phyloP scores from a whole-genome alignment of 2,797 vertebrate genomes.

The Pseudocheirus occidentalis region DNA sequence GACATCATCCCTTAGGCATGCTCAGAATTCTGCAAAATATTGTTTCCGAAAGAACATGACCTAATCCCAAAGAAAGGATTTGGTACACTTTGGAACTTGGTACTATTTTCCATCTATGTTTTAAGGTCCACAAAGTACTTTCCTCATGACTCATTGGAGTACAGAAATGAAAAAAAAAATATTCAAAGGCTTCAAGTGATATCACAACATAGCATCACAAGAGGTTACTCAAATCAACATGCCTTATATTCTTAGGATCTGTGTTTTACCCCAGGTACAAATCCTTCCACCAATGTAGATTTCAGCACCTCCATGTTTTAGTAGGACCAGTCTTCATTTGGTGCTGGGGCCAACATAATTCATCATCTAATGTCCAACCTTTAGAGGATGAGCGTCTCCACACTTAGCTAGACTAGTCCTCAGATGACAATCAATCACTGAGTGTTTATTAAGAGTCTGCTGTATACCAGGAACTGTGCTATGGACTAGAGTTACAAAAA shows the following conservation, averaged over 20 bases:
- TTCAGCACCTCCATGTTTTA: not conserved
- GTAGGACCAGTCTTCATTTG: not conserved
- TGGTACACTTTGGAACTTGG: not conserved
- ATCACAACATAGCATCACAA: not conserved
- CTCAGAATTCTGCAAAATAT: not conserved
- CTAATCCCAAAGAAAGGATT: not conserved
- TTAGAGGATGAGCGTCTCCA: not conserved
- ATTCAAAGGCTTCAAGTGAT: not conserved
- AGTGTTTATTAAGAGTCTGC: not conserved
- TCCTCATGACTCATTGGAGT: not conserved
- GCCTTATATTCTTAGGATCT: not conserved
- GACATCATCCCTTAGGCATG: not conserved
- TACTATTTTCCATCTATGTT: not conserved
- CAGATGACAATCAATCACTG: not conserved
- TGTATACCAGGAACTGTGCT: not conserved
- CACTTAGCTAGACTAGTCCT: not conserved
- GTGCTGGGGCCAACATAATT: not conserved
- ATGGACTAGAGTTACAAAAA: not conserved
- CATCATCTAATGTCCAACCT: not conserved
- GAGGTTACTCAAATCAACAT: not conserved
- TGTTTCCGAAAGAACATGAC: not conserved
- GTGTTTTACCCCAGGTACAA: not conserved
- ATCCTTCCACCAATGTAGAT: not conserved
- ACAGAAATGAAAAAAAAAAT: not conserved
- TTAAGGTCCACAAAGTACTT: not conserved